Evolutionary conservation across 2,797 vertebrate species (phyloP).

Genomic region (Iguana delicatissima): DNA sequence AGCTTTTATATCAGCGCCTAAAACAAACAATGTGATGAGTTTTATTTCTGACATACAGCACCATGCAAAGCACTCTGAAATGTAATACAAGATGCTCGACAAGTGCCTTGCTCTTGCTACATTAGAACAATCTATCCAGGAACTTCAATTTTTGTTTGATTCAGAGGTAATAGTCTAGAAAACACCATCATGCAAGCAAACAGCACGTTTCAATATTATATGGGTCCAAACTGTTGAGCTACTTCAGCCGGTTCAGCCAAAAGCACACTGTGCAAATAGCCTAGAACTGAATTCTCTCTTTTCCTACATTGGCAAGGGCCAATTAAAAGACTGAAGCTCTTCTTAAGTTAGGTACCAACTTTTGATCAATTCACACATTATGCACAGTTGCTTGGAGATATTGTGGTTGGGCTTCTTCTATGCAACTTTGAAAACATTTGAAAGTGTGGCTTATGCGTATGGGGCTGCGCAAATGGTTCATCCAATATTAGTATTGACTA

Average conservation of each 20-base stretch:
- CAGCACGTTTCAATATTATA: slow-evolving; percentile 52
- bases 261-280: background rate
- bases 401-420: background rate
- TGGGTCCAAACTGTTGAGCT: background rate
- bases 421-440: background rate
- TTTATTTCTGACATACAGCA: slow-evolving; percentile 61
- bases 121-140: slow-evolving; percentile 54
- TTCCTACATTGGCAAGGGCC: slow-evolving; percentile 27
- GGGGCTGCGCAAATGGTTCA: background rate
- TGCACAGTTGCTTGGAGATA: background rate
- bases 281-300: background rate
- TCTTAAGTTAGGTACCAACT: background rate
- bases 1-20: slow-evolving; percentile 77
- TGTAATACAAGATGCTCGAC: slow-evolving; percentile 20
- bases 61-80: slow-evolving; percentile 65
- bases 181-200: slow-evolving; percentile 30
- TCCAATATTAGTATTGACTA: background rate
- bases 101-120: slow-evolving; percentile 58
- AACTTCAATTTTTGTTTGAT: slow-evolving; percentile 44
- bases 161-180: slow-evolving; percentile 43
- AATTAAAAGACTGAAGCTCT: slow-evolving; percentile 27
- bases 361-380: background rate
- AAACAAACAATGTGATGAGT: slow-evolving; percentile 66
- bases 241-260: background rate
- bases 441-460: background rate